A percentile compares a stretch with the other conserved stretches of the same genome.
Conservation (phyloP, 2,888 invertebrate genomes). For the Perizoma flavofasciatum region DNA sequence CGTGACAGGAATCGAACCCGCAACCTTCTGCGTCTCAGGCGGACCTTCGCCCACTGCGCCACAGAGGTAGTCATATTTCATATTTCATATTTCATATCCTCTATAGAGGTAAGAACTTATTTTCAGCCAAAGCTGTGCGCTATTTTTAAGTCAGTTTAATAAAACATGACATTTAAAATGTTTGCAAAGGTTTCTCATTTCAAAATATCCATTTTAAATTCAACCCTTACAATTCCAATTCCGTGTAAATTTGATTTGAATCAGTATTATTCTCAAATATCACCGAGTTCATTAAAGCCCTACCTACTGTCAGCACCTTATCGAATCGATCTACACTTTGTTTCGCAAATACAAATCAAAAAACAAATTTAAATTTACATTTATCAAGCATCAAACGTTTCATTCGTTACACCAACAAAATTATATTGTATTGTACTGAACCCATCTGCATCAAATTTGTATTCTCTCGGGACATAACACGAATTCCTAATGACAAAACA, state of each 20-base stretch:
- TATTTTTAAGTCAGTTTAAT: no score
- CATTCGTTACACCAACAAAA: slow-evolving; percentile 65
- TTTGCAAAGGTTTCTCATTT: not conserved
- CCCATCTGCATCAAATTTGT: slow-evolving; percentile 50
- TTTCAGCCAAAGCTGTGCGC: no score
- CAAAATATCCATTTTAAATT: not conserved
- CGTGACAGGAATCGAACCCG: no score
- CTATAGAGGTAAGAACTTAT: no score
- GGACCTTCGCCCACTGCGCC: no score
- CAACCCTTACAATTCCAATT: slow-evolving; percentile 15
- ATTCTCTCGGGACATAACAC: slow-evolving; percentile 18
- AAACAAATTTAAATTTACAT: slow-evolving; percentile 72
- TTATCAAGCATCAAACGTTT: slow-evolving; percentile 70
- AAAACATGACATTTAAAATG: not conserved
- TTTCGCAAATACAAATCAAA: slow-evolving; percentile 58
- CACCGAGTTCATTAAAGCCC: slow-evolving; percentile 31
- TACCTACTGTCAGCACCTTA: slow-evolving; percentile 42
- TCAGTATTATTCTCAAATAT: slow-evolving; percentile 32
- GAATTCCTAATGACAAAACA: slow-evolving; percentile 4
- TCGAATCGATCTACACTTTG: slow-evolving; percentile 55
- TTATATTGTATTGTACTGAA: slow-evolving; percentile 66
- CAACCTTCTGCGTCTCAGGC: no score
- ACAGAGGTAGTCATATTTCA: no score
- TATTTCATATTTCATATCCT: no score
- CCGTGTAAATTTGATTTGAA: slow-evolving; percentile 14